A percentile compares a stretch with the other conserved stretches of the same genome.
These are phyloP conservation scores for Rallus limicola DNA, from an alignment of 2,113 vertebrate genomes.

Conservation along the genomic window DNA sequence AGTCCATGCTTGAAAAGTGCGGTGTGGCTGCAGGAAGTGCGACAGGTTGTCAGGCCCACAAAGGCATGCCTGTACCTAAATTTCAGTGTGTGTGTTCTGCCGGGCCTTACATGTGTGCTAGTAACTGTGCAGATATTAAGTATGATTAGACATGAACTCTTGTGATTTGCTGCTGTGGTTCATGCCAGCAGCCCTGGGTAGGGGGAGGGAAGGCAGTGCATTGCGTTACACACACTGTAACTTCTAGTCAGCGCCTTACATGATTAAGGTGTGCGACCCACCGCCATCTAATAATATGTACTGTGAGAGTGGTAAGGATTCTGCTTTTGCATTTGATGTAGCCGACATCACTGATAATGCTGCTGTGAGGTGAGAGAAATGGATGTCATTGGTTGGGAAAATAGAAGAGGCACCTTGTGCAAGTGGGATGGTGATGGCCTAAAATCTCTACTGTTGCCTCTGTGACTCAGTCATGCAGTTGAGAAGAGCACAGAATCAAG, in stretches of 20 bases:
- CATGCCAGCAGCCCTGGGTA: accelerated
- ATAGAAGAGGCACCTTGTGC: background rate
- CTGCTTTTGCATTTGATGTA: background rate
- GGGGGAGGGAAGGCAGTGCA: background rate
- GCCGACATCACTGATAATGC: background rate
- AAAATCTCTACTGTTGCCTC: background rate
- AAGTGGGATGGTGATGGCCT: background rate
- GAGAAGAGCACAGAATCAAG: background rate
- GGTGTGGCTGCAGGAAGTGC: background rate
- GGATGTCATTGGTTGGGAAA: background rate
- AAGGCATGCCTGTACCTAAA: background rate
- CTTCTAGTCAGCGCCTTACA: too few relatives aligned
- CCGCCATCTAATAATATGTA: background rate
- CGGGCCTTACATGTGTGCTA: accelerated
- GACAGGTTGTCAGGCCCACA: background rate
- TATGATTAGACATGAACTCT: too few relatives aligned
- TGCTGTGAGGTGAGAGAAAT: background rate
- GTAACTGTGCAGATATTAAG: background rate
- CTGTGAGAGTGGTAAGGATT: background rate
- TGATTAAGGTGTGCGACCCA: background rate
- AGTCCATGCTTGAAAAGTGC: background rate
- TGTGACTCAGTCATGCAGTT: accelerated
- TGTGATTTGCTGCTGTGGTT: background rate
- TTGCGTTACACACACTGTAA: too few relatives aligned
- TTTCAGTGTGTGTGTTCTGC: background rate